Base-by-base conservation (phyloP, 2,797 vertebrate species). In the Sternotherus odoratus region DNA sequence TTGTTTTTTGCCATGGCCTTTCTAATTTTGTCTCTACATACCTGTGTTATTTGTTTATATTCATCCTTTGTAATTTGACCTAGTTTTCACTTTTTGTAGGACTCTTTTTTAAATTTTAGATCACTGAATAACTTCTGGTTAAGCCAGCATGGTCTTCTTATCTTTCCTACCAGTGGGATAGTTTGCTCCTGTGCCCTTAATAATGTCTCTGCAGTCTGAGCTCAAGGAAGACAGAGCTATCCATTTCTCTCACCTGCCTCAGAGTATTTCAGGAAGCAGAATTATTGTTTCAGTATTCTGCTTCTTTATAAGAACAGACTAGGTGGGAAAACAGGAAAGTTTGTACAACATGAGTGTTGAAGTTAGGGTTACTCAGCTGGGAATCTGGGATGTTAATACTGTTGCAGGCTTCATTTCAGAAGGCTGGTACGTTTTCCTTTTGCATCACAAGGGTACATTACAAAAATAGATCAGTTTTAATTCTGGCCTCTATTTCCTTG, bases 191-290 rank as follows among this genome's bases (percentile, higher is more conserved):
- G 48, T 49, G 48, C 48, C 48, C 12, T 49, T 49, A 49, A 49
- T 49, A 15, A 49, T 49, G 48, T 49, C 48, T 13, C 48, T 85
- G 81, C 17, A 46, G 57, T 51, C 49, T 80, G 85, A 93, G 16
- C 0, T 0, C 1, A 88, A 79, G 72, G n/a, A 48, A 26, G 78
- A 75, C 12, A 7, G 11, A 86, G 2, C 36, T n/a, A 30, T 57
- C 12, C 75, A n/a, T 81, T 74, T 19, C 48, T 89, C n/a, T 50
- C 82, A 17, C 36, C 50, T 19, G 23, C 60, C 79, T 57, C 77
- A 0, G 0, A n/a, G 30, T 79, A 5, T 2, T 5, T 8, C 28
- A 86, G 69, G 72, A 10, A 87, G 12, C 5, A 88, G 57, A 90
- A 87, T 19, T 89, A 3, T n/a, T 8, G 7, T 66, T 83, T 85